phyloP scores from a whole-genome alignment of 2,113 vertebrate species.

The Melanerpes aurifrons region DNA sequence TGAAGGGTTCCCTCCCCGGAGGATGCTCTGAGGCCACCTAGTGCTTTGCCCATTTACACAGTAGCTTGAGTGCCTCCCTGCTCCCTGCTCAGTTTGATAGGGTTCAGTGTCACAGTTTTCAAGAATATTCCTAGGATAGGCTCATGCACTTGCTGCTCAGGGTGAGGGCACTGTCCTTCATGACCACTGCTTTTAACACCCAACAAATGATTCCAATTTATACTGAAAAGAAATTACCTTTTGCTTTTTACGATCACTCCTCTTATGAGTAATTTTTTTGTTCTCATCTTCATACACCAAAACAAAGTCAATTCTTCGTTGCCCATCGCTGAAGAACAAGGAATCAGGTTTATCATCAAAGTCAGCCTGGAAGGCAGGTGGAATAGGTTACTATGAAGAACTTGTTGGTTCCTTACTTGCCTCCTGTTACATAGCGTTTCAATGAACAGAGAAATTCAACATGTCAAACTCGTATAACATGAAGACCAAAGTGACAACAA shows the following conservation, averaged over 20 bases:
- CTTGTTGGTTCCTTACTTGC: rapidly evolving
- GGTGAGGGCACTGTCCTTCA: background rate
- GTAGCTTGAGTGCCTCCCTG: background rate
- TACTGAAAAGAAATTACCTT: slow-evolving; percentile 71
- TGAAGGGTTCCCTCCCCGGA: background rate
- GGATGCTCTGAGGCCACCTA: background rate
- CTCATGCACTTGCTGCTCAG: background rate
- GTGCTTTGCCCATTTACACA: background rate
- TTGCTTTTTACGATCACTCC: slow-evolving; percentile 72
- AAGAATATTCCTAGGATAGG: background rate
- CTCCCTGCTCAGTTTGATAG: background rate
- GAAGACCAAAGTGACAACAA: background rate
- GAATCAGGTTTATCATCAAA: slow-evolving; percentile 87
- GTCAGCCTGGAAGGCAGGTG: slow-evolving; percentile 79
- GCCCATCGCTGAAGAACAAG: slow-evolving; percentile 89
- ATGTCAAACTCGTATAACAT: background rate
- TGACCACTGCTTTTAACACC: background rate
- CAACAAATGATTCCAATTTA: background rate
- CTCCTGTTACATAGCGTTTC: background rate
- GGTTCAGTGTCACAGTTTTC: background rate
- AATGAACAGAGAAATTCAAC: background rate
- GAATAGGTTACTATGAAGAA: background rate
- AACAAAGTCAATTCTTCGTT: slow-evolving; percentile 89
- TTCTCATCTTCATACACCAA: slow-evolving; percentile 93
- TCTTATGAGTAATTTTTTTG: slow-evolving; percentile 83